Evolutionary conservation across 2,113 vertebrate genomes (phyloP).

Genomic region (Syngnathus scovelli): DNA sequence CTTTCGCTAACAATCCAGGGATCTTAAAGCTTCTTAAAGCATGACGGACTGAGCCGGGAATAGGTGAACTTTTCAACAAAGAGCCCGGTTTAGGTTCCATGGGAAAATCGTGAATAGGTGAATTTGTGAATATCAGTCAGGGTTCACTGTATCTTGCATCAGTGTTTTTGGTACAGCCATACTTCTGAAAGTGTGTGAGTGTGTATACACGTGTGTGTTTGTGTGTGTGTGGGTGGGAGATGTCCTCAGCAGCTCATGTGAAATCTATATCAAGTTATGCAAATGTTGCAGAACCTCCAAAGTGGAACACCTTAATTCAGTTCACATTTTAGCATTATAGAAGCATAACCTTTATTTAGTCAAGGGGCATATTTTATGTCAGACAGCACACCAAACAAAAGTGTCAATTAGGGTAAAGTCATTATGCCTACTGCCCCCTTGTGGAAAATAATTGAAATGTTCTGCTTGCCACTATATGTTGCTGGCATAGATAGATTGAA

Average conservation of each 20-base stretch:
- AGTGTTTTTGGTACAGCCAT: conserved; percentile 46
- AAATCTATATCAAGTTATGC: conserved; percentile 54
- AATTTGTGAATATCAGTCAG: background rate
- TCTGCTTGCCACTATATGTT: too few relatives aligned
- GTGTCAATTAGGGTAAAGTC: too few relatives aligned
- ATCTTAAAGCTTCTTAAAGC: too few relatives aligned
- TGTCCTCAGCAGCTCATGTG: conserved; percentile 19
- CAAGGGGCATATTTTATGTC: too few relatives aligned
- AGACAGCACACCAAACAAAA: too few relatives aligned
- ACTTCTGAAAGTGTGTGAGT: conserved; percentile 11
- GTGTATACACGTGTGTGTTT: background rate
- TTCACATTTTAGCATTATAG: too few relatives aligned
- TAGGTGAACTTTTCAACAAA: background rate
- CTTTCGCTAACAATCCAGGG: background rate
- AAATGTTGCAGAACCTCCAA: conserved; percentile 14
- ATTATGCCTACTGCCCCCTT: too few relatives aligned
- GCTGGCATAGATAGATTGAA: too few relatives aligned
- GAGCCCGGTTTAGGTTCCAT: background rate
- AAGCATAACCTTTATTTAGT: too few relatives aligned
- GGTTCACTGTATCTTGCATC: conserved; percentile 6
- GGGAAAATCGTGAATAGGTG: background rate
- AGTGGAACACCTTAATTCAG: background rate
- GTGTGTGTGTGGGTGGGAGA: background rate
- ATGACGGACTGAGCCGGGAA: background rate
- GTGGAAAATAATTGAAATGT: too few relatives aligned